These are phyloP conservation scores for Cavia aperea DNA, from an alignment of 2,113 vertebrate genomes.

Conservation along the genomic window DNA sequence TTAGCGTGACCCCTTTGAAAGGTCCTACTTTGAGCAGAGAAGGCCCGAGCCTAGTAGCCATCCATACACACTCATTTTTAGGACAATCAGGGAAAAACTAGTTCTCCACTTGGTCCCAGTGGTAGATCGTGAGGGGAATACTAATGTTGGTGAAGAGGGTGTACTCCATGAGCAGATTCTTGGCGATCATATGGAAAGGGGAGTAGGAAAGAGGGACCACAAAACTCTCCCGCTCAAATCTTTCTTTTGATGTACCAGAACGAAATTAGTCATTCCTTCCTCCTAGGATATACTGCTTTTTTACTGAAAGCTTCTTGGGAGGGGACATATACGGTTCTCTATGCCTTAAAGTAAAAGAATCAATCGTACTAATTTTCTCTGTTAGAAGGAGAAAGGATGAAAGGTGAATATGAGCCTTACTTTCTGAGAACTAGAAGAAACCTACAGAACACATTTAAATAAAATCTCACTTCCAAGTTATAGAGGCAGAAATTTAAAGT, in stretches of 20 bases:
- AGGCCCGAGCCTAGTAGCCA: accelerated
- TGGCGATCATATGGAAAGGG: neutral
- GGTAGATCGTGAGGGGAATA: neutral
- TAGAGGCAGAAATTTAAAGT: neutral
- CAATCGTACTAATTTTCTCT: neutral
- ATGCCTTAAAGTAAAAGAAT: neutral
- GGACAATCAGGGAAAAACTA: neutral
- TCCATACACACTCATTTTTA: neutral
- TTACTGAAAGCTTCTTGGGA: neutral
- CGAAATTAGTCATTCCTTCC: neutral
- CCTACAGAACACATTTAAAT: neutral
- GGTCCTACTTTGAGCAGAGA: neutral
- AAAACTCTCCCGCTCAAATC: neutral
- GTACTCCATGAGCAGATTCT: neutral
- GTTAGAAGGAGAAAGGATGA: neutral
- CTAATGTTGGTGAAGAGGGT: neutral
- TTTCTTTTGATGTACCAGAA: neutral
- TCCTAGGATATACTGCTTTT: neutral
- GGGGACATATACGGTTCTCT: neutral
- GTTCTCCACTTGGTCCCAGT: accelerated
- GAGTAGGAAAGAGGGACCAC: accelerated
- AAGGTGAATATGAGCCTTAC: neutral
- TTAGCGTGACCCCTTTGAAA: neutral
- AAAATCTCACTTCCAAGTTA: neutral
- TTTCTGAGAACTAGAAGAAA: neutral